Evolutionary conservation across 2,113 vertebrate species (phyloP).

Genomic region (Mus pahari): DNA sequence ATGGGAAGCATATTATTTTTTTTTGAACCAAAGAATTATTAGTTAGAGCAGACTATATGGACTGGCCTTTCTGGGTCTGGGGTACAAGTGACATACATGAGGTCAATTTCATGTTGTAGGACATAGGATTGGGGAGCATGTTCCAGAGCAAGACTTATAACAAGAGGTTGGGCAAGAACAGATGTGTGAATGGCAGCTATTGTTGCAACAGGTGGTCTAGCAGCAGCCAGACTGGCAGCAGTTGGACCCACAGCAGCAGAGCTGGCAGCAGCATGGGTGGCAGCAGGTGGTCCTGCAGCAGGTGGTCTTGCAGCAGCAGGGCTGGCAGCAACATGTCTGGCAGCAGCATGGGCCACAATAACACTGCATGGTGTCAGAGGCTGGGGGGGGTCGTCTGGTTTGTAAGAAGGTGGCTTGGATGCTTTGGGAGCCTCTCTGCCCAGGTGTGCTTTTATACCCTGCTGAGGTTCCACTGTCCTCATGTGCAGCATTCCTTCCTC

Average conservation of each 20-base stretch:
- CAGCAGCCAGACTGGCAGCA: neutral
- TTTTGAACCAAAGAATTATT: neutral
- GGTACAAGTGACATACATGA: neutral
- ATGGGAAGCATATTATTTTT: no score
- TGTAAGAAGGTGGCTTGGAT: neutral
- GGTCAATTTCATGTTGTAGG: neutral
- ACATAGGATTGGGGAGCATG: neutral
- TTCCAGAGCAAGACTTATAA: neutral
- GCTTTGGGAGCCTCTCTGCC: neutral
- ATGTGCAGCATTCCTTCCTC: neutral
- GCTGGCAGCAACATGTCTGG: neutral
- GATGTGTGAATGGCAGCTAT: no score
- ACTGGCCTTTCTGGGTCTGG: neutral
- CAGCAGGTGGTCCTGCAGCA: neutral
- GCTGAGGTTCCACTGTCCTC: neutral
- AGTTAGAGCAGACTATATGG: neutral
- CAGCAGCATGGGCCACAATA: neutral
- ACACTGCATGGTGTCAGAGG: neutral
- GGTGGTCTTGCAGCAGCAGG: neutral
- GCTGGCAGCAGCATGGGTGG: neutral
- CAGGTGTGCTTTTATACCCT: slow-evolving; percentile 33
- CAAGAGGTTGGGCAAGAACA: neutral
- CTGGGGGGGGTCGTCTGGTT: neutral
- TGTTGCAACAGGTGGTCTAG: neutral
- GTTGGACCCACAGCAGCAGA: neutral